A percentile compares a stretch with the other conserved stretches of the same genome.
These are phyloP conservation scores for Agapornis roseicollis DNA, from an alignment of 2,113 vertebrate species.

Conservation along the genomic window DNA sequence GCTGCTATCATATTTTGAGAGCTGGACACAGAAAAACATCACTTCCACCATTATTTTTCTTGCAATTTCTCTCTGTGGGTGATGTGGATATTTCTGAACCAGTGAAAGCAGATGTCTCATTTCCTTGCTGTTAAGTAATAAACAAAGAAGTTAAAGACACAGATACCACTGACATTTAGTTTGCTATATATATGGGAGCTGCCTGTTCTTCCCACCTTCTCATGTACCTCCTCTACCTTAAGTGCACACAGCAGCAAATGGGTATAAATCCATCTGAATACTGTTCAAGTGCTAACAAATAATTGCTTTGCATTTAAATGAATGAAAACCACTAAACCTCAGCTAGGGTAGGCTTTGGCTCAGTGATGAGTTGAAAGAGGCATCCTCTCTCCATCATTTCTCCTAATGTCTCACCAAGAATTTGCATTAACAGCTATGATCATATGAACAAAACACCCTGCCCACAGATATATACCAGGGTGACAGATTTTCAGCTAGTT, in stretches of 20 bases:
- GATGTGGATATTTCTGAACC: background rate
- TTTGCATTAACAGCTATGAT: background rate
- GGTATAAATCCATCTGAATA: background rate
- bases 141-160: background rate
- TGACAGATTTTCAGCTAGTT: background rate
- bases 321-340: background rate
- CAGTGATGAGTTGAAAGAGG: background rate
- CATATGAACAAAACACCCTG: background rate
- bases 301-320: background rate
- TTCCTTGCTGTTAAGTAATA: background rate
- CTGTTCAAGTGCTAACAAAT: background rate
- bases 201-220: background rate
- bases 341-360: background rate
- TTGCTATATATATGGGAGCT: background rate
- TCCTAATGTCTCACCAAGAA: background rate
- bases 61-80: background rate
- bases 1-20: background rate
- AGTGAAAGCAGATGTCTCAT: background rate
- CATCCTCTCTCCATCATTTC: background rate
- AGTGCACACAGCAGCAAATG: background rate
- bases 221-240: background rate
- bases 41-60: background rate
- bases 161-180: background rate
- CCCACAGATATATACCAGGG: background rate
- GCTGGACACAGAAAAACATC: background rate